Percentiles rank a stretch among this genome's conserved stretches.
These are phyloP conservation scores for Machimus rusticus DNA, from an alignment of 2,888 invertebrate species.

Conservation along the genomic window DNA sequence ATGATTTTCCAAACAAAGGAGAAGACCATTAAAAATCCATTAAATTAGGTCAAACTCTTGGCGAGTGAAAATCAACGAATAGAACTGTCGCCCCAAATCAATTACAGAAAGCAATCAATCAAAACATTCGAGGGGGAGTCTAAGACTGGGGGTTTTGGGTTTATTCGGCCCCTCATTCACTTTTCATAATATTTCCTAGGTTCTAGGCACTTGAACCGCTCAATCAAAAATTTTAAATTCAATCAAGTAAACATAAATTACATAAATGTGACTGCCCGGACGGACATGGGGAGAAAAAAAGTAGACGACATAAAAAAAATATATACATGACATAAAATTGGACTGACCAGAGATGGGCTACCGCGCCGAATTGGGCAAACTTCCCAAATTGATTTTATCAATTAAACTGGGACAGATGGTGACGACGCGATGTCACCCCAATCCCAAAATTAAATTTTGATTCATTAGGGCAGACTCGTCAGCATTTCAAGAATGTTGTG, in stretches of 20 bases:
- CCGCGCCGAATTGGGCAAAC: conserved; percentile 9
- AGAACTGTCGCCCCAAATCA: not conserved
- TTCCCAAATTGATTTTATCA: conserved; percentile 27
- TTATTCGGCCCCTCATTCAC: not conserved
- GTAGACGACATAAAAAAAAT: not conserved
- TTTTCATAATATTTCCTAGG: conserved; percentile 1
- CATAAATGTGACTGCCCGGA: not conserved
- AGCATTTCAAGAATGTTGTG: not conserved
- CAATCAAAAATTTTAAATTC: conserved; percentile 25
- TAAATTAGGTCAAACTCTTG: not conserved
- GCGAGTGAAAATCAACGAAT: not conserved
- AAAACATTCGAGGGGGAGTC: not conserved
- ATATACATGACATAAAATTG: not conserved
- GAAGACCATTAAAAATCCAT: not conserved
- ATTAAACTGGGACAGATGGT: conserved; percentile 16
- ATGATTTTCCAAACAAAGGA: not conserved
- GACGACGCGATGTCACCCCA: not conserved
- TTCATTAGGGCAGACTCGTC: conserved; percentile 5
- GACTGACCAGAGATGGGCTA: not conserved
- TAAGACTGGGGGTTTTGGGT: not conserved
- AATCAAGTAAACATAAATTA: conserved; percentile 31
- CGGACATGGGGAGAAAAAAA: not conserved
- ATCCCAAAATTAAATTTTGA: conserved; percentile 3
- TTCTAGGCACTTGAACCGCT: not conserved
- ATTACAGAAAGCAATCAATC: not conserved